A percentile compares a stretch with the other conserved stretches of the same genome.
Conservation (phyloP, 2,113 vertebrate genomes). For the Sylvietta virens region DNA sequence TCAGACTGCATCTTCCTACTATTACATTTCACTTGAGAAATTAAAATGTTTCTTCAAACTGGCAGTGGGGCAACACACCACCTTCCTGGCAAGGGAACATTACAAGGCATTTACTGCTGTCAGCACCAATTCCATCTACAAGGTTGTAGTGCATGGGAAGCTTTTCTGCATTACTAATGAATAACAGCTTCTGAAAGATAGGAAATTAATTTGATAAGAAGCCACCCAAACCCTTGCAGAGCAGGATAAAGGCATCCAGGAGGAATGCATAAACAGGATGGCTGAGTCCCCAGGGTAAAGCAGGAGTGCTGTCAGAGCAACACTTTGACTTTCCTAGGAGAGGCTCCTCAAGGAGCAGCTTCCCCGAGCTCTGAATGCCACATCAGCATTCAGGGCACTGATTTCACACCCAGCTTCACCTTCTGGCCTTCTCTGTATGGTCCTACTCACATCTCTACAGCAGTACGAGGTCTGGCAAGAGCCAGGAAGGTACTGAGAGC, state of each 20-base stretch:
- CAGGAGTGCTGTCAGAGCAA: not conserved
- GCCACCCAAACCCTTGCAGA: conserved; percentile 26
- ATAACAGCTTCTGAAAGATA: not conserved
- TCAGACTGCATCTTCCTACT: not conserved
- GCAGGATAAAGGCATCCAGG: not conserved
- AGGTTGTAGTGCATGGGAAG: not conserved
- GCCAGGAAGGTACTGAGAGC: not conserved
- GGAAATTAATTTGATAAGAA: conserved; percentile 45
- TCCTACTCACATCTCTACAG: not conserved
- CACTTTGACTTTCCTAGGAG: not conserved
- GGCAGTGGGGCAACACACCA: not conserved
- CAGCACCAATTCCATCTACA: not conserved
- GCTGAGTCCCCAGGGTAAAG: not conserved
- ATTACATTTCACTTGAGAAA: not conserved
- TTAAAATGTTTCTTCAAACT: not conserved
- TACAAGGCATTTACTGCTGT: not conserved
- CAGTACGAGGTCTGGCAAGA: not conserved
- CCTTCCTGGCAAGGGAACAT: not conserved
- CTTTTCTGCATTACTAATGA: conserved; percentile 13
- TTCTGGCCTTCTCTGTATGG: not conserved
- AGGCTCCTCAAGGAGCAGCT: not conserved
- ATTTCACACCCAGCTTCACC: not conserved
- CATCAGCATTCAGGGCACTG: not conserved
- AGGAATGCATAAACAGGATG: not conserved
- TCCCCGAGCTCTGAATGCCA: not conserved